Evolutionary conservation across 2,888 invertebrate genomes (phyloP), one percentile per base, ranked within the genome.

Genomic region (Timema cristinae): DNA sequence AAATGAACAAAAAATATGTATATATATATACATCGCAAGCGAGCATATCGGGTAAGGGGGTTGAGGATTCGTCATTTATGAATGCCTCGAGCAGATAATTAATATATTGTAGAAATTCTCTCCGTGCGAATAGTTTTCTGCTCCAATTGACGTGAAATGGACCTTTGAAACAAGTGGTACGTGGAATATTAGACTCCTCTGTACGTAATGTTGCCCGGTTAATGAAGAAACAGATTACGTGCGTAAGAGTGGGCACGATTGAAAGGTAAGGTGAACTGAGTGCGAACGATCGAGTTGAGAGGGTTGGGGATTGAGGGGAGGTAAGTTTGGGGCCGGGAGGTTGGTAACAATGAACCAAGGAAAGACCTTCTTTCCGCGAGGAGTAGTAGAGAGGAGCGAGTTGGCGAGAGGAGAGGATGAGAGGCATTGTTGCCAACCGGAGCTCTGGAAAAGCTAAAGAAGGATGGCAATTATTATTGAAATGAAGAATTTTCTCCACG

Each of bases 401-500:
- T 32, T 32, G 32, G 32, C 32, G 32, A 32, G 32, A 32, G 32
- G 32, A 32, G 32, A 32, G 32, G 32, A 32, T 1, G 49, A 66
- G 52, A 48, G 49, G 16, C 67, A 59, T 71, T 71, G 71, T 71
- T 68, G 63, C 49, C 16, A 66, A 50, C 50, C 59, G 67, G 50
- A 67, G 50, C 15, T 61, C 68, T 56, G 71, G 67, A 56, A 71
- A 51, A 32, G 54, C 66, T 15, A 68, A 68, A 48, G 50, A 68
- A 67, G 50, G 67, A 68, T 54, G 68, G 67, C 50, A 71, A 48
- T 59, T 70, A 61, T 50, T 59, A 66, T 66, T 66, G 70, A 70
- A 70, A 70, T 70, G 70, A 70, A 63, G 70, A 63, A 66, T 70
- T 70, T 70, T 50, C 59, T 16, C 59, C 59, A 32, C 32, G 32